These are phyloP conservation scores for Acanthurus leucopareius DNA, from an alignment of 2,797 vertebrate species.

Conservation along the genomic window DNA sequence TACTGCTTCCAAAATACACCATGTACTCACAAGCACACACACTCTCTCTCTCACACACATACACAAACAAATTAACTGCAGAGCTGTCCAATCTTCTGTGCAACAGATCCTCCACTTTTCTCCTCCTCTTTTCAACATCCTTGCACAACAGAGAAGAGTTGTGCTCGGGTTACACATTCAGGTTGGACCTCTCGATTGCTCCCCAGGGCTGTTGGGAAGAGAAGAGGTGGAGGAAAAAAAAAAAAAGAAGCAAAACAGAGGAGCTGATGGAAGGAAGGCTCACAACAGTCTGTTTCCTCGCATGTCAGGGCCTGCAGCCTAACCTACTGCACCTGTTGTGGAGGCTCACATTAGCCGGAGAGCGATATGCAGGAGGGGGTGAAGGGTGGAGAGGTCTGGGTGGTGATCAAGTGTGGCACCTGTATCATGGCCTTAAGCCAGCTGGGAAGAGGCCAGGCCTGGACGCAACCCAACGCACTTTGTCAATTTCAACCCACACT, in stretches of 20 bases:
- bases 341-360: conserved; percentile 75
- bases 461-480: conserved; percentile 61
- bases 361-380: conserved; percentile 57
- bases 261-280: conserved; percentile 75
- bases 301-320: conserved; percentile 80
- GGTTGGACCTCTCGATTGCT: conserved; percentile 83
- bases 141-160: conserved; percentile 81
- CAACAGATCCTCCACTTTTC: conserved; percentile 63
- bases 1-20: conserved; percentile 62
- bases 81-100: conserved; percentile 53
- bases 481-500: conserved; percentile 65
- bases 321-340: conserved; percentile 88
- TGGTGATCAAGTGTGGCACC: conserved; percentile 77
- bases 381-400: conserved; percentile 20
- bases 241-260: conserved; percentile 28
- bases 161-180: conserved; percentile 81
- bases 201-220: conserved; percentile 74
- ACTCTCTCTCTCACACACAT: conserved; percentile 11
- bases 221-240: conserved; percentile 47
- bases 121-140: conserved; percentile 78
- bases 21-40: conserved; percentile 12
- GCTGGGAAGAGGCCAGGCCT: conserved; percentile 67
- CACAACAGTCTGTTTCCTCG: conserved; percentile 84
- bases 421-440: conserved; percentile 73
- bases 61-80: conserved; percentile 20